These are phyloP conservation scores for Synchiropus splendidus DNA, from an alignment of 2,113 vertebrate species.

Conservation along the genomic window DNA sequence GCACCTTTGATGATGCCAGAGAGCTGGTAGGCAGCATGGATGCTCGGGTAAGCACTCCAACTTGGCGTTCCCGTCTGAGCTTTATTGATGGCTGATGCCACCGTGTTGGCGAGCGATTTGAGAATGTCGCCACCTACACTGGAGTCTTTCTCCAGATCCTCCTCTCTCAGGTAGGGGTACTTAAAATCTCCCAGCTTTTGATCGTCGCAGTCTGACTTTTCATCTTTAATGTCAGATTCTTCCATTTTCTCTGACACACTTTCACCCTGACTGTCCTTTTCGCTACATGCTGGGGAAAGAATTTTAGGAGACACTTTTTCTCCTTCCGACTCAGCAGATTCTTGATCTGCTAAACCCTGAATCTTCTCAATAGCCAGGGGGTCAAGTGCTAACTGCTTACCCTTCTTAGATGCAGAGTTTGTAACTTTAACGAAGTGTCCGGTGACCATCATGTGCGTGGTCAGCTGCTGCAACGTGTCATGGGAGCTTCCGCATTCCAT, in stretches of 20 bases:
- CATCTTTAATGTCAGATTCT: slow-evolving; percentile 69
- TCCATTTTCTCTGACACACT: slow-evolving; percentile 71
- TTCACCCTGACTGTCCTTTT: slow-evolving; percentile 72
- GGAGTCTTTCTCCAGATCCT: slow-evolving; percentile 89
- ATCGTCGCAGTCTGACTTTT: slow-evolving; percentile 75
- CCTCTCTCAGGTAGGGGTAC: slow-evolving; percentile 92
- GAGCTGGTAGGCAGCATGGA: slow-evolving; percentile 95
- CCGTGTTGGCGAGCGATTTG: slow-evolving; percentile 94
- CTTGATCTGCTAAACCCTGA: slow-evolving; percentile 79
- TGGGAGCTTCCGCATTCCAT: slow-evolving; percentile 99
- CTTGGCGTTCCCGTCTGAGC: slow-evolving; percentile 71
- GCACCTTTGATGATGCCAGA: slow-evolving; percentile 80
- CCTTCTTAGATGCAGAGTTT: slow-evolving; percentile 95
- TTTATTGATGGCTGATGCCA: slow-evolving; percentile 72
- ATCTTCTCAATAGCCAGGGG: slow-evolving; percentile 92
- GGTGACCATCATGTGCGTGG: slow-evolving; percentile 99
- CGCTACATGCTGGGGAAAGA: slow-evolving; percentile 53
- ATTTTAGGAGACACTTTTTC: slow-evolving; percentile 72
- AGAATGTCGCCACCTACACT: slow-evolving; percentile 92
- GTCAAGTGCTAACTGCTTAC: slow-evolving; percentile 91
- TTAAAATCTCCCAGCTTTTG: slow-evolving; percentile 82
- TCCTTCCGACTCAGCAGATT: slow-evolving; percentile 66
- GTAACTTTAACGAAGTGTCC: slow-evolving; percentile 98
- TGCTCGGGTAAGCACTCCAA: slow-evolving; percentile 97
- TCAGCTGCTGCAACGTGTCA: slow-evolving; percentile 93